Evolutionary conservation across 2,113 vertebrate species (phyloP), one percentile per base, ranked within the genome.

Genomic region (Oriolus oriolus): DNA sequence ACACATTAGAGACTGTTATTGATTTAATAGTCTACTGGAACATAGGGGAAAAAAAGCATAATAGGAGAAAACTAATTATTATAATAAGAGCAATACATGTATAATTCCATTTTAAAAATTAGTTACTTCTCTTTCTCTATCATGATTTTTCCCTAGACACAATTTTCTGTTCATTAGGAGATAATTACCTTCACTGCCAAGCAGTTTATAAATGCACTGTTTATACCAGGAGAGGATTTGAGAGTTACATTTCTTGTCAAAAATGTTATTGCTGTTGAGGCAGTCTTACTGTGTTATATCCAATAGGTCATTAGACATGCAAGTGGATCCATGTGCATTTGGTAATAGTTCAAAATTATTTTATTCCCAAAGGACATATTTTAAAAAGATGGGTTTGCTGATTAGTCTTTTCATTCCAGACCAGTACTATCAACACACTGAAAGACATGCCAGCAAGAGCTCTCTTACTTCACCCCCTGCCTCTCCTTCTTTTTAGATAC

Each of bases 111-210:
- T 96, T 33, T 27, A 95, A 97, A 95, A 83, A 44, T 44, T 65
- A 92, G 41, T 95, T 95, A 87, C 75, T 45, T 18, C 68, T 96
- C 84, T 96, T 96, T 59, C 33, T 96, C 64, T 80, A 70, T 89
- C 95, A 95, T 68, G 45, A 92, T 87, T 95, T 96, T 93, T 87
- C 76, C 77, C 70, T 82, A 96, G 82, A 73, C 53, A 93, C 74
- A 94, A 91, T 97, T 88, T 64, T 96, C 70, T 94, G 53, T 93
- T 98, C 90, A 96, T 97, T 97, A 97, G 82, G 68, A 97, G 91
- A 90, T 97, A 97, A 98, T 97, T 96, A 96, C 84, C 84, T 96
- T 95, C 85, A 94, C 90, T 91, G 64, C 90, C 92, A 96, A 96
- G 91, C 69, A 90, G 71, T 93, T 95, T 97, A 76, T 86, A 95